phyloP scores from a whole-genome alignment of 2,888 invertebrate genomes.

The Drosophila yooni region DNA sequence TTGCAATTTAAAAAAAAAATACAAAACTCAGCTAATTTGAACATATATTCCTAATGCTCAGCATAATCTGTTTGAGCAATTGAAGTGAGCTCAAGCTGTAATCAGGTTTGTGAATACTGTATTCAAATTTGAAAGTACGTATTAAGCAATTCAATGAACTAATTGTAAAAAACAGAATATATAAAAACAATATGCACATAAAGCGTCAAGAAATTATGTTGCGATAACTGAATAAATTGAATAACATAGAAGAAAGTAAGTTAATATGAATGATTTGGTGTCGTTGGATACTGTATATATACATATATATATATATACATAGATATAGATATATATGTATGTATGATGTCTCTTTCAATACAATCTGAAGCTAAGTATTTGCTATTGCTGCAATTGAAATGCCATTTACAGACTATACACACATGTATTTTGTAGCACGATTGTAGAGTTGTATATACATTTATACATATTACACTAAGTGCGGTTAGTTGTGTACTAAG shows the following conservation, averaged over 20 bases:
- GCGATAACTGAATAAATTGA: constrained; percentile 20
- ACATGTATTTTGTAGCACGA: constrained; percentile 27
- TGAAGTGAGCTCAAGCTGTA: not conserved
- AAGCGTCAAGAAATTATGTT: not conserved
- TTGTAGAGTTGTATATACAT: constrained; percentile 20
- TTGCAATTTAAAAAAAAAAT: not conserved
- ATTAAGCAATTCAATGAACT: not conserved
- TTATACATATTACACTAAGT: constrained; percentile 36
- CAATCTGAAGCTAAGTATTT: constrained; percentile 27
- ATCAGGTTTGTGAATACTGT: constrained; percentile 11
- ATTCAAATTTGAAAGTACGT: constrained; percentile 1
- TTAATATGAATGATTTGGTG: constrained; percentile 48
- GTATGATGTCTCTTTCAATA: constrained; percentile 28
- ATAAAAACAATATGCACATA: constrained; percentile 8
- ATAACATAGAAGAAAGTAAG: constrained; percentile 20
- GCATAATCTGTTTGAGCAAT: not conserved
- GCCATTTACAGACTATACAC: constrained; percentile 51
- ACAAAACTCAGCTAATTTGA: not conserved
- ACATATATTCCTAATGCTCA: not conserved
- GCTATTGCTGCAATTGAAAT: constrained; percentile 20
- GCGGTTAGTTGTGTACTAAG: constrained; percentile 18
- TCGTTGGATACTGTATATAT: constrained; percentile 19
- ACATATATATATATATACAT: not conserved
- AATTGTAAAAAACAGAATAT: not conserved
- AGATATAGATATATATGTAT: not conserved